Percentiles rank a stretch among this genome's conserved stretches.
Evolutionary conservation across 2,797 vertebrate species (phyloP).

Genomic region (Sebastes hopkinsi): DNA sequence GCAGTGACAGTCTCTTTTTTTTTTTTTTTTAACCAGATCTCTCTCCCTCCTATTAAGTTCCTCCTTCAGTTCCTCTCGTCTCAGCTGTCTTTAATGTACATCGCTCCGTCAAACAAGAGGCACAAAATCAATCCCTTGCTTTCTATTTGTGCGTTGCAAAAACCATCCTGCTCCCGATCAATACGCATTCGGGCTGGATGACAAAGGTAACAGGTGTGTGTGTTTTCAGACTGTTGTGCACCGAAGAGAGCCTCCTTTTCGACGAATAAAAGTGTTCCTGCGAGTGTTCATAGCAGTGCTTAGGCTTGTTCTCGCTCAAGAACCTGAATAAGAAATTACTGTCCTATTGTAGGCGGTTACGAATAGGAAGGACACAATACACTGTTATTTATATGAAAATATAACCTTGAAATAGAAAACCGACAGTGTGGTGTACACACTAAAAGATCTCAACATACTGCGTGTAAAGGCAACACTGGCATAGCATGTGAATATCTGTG

Average conservation of each 20-base stretch:
- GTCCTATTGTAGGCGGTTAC: background rate
- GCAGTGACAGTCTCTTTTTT: background rate
- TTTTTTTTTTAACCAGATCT: background rate
- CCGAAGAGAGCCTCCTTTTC: conserved; percentile 13
- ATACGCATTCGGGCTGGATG: conserved; percentile 59
- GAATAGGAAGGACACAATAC: background rate
- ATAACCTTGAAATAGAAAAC: background rate
- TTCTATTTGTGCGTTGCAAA: conserved; percentile 55
- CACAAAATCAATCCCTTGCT: conserved; percentile 73
- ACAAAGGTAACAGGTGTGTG: conserved; percentile 49
- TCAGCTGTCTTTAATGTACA: conserved; percentile 64
- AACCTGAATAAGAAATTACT: background rate
- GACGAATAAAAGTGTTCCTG: background rate
- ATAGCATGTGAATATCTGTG: no score
- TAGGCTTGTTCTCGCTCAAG: background rate
- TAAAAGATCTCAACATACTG: background rate
- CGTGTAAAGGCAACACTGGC: no score
- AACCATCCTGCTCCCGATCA: conserved; percentile 47
- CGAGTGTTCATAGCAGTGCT: background rate
- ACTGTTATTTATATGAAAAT: background rate
- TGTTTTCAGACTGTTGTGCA: conserved; percentile 14
- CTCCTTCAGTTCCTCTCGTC: conserved; percentile 36
- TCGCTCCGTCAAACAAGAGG: conserved; percentile 51
- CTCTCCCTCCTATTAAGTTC: conserved; percentile 28
- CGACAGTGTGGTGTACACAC: background rate